These are phyloP conservation scores for Strix uralensis DNA, from an alignment of 2,113 vertebrate genomes.

Conservation along the genomic window DNA sequence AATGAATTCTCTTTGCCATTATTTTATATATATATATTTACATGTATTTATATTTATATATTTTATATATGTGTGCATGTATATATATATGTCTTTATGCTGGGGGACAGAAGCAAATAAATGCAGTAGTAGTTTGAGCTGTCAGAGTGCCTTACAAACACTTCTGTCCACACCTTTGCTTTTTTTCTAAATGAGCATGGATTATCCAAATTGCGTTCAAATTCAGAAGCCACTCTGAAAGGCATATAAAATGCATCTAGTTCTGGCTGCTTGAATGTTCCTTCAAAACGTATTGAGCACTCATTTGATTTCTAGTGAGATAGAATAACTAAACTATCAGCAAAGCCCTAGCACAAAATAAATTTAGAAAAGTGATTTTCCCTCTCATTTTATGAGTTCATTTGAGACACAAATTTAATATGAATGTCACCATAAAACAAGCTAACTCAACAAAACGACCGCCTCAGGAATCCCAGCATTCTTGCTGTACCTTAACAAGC, in stretches of 20 bases:
- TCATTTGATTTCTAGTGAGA: slow-evolving; percentile 33
- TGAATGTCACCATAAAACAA: slow-evolving; percentile 5
- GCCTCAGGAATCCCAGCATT: not conserved
- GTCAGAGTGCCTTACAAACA: not conserved
- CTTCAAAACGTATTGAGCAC: not conserved
- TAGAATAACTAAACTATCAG: not conserved
- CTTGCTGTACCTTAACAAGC: not conserved
- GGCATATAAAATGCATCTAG: not conserved
- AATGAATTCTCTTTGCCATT: not conserved
- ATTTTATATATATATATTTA: not conserved
- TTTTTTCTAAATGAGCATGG: not conserved
- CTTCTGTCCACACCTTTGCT: not conserved
- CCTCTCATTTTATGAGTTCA: not conserved
- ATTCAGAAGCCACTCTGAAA: not conserved
- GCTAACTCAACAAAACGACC: not conserved
- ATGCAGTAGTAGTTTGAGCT: not conserved
- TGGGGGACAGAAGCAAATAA: not conserved
- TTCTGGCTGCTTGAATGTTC: not conserved
- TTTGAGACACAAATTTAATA: slow-evolving; percentile 31
- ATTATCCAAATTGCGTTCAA: not conserved
- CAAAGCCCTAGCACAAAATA: slow-evolving; percentile 16
- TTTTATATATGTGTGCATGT: not conserved
- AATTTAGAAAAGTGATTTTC: slow-evolving; percentile 11
- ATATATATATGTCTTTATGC: not conserved
- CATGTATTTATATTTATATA: not conserved